phyloP scores from a whole-genome alignment of 2,797 vertebrate species.

The Paguma larvata region DNA sequence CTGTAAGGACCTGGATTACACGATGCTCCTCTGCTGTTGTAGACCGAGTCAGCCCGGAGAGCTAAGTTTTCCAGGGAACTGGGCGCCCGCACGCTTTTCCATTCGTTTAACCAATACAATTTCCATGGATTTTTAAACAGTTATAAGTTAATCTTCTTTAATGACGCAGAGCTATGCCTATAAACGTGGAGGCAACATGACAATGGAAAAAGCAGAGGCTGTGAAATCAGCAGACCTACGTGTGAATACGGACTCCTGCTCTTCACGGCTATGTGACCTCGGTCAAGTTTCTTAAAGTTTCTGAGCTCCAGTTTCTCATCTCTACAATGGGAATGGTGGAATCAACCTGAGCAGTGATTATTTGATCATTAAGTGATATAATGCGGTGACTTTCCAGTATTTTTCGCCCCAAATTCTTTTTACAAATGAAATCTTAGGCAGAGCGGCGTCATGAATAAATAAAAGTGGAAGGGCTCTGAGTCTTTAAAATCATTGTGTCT shows the following conservation, averaged over 20 bases:
- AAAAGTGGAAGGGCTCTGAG: conserved; percentile 19
- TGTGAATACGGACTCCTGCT: not conserved
- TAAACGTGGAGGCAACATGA: not conserved
- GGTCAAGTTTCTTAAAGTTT: not conserved
- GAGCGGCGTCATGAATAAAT: not conserved
- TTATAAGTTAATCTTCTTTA: conserved; percentile 53
- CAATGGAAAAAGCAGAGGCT: conserved; percentile 40
- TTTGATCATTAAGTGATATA: not conserved
- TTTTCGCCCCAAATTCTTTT: conserved; percentile 47
- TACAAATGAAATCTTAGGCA: not conserved
- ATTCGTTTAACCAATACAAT: not conserved
- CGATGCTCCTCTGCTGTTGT: not conserved
- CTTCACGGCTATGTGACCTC: not conserved
- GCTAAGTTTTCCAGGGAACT: not conserved
- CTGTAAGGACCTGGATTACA: not conserved
- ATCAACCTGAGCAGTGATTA: conserved; percentile 28
- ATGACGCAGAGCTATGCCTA: conserved; percentile 25
- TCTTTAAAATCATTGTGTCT: conserved; percentile 15
- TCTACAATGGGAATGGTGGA: conserved; percentile 44
- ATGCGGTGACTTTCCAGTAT: conserved; percentile 47
- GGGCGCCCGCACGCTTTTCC: conserved; percentile 15
- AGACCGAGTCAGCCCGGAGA: not conserved
- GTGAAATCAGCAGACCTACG: not conserved
- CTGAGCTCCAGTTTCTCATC: conserved; percentile 22
- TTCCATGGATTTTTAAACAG: conserved; percentile 45